Evolutionary conservation across 2,888 invertebrate genomes (phyloP), one percentile per base, ranked within the genome.

Genomic region (Agriopis aurantiaria): DNA sequence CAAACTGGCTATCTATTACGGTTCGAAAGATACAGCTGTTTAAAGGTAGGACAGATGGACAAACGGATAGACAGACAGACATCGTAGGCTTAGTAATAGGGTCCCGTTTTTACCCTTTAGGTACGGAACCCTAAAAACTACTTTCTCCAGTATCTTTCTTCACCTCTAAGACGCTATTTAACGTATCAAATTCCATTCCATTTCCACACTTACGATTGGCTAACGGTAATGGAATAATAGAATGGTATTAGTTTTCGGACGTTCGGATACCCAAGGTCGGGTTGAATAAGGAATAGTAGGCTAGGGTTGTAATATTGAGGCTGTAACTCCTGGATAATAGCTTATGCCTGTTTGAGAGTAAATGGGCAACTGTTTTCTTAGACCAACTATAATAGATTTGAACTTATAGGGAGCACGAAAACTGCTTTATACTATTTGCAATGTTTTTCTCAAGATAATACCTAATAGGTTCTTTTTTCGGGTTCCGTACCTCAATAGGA

Each of bases 161-260:
- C 40, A 17, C 33, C 57, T 14, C 56, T 12, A 45, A 57, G 23
- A 12, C 56, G 10, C 56, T 57, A 62, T 57, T 68, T 33, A 43
- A 68, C 56, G 45, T 68, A 62, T 67, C 61, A 53, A 57, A 65
- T 68, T 68, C 56, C 62, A 59, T 59, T 62, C 55, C 63, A 59
- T 49, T 45, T n/a, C 17, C 56, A 52, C 17, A 49, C 33, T 65
- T 55, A 57, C 56, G 55, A 63, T 57, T 53, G 57, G 62, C 67
- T 66, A 64, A 66, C 55, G 57, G 71, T 68, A 68, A 73, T 71
- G 57, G 68, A 66, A 64, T 72, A 65, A 69, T 59, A 53, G 48
- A 63, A 68, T 71, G 53, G 64, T 66, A 65, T 66, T 71, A 67
- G 65, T 72, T 63, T 71, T 63, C 57, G 66, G 68, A 8, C 33